These are phyloP conservation scores for Osmerus mordax DNA, from an alignment of 2,113 vertebrate species.

Conservation along the genomic window DNA sequence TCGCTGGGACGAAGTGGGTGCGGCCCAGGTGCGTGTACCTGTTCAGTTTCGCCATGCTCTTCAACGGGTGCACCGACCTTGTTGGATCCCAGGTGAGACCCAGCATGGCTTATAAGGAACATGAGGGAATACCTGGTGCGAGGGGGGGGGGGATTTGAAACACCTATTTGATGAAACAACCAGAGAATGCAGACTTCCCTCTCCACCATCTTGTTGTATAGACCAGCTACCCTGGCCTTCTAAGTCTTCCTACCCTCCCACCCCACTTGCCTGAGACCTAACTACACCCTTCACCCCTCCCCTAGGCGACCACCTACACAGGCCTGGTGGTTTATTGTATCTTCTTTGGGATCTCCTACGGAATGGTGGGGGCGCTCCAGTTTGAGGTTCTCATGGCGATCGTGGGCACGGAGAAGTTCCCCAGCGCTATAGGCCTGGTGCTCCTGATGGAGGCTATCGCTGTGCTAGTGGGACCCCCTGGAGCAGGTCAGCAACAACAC, in stretches of 20 bases:
- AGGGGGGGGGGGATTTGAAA: background rate
- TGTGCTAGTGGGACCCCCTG: slow-evolving; percentile 89
- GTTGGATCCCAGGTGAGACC: slow-evolving; percentile 73
- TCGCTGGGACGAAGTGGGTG: slow-evolving; percentile 83
- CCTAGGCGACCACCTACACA: slow-evolving; percentile 68
- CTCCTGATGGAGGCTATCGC: slow-evolving; percentile 89
- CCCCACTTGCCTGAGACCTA: no score
- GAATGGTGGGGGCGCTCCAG: slow-evolving; percentile 97
- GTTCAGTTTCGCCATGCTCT: slow-evolving; percentile 92
- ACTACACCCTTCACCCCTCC: no score
- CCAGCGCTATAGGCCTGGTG: slow-evolving; percentile 93
- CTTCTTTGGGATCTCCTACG: slow-evolving; percentile 96
- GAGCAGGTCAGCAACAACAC: slow-evolving; percentile 76
- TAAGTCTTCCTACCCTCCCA: no score
- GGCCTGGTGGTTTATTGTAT: slow-evolving; percentile 86
- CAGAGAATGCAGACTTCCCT: background rate
- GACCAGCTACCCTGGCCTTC: no score
- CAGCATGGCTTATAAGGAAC: background rate
- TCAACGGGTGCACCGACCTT: slow-evolving; percentile 90
- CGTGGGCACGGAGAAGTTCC: slow-evolving; percentile 89
- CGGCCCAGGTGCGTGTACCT: slow-evolving; percentile 89
- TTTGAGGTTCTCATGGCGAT: slow-evolving; percentile 98
- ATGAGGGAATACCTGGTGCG: background rate
- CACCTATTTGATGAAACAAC: background rate
- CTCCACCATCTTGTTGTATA: background rate